These are phyloP conservation scores for Pseudomyrmex pallidus DNA, from an alignment of 1,140 invertebrate genomes.

Conservation along the genomic window DNA sequence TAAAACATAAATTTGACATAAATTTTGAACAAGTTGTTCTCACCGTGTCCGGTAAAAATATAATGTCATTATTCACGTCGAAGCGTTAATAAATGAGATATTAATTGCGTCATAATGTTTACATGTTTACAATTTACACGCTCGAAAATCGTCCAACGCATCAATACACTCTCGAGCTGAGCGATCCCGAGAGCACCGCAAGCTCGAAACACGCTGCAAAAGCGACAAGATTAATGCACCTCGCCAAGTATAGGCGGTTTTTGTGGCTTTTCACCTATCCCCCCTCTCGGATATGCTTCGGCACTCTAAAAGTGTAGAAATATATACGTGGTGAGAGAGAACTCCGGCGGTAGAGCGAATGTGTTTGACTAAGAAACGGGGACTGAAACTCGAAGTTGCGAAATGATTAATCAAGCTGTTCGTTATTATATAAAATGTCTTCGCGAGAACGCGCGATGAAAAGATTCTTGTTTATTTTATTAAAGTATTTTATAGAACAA, in stretches of 20 bases:
- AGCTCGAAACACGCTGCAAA: constrained; percentile 35
- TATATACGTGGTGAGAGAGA: background rate
- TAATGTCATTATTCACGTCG: too few species aligned
- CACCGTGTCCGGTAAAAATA: too few species aligned
- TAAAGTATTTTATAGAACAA: background rate
- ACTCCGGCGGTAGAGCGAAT: background rate
- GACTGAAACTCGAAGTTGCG: background rate
- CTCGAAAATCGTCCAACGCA: constrained; percentile 13
- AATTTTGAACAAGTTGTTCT: too few species aligned
- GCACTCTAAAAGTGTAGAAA: constrained; percentile 17
- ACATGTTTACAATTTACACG: background rate
- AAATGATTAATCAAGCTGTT: background rate
- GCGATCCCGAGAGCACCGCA: background rate
- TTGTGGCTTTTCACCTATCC: constrained; percentile 25
- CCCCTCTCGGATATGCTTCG: background rate
- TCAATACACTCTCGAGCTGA: background rate
- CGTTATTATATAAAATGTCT: too few species aligned
- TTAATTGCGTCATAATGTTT: constrained; percentile 28
- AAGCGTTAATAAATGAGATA: background rate
- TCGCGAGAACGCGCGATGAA: too few species aligned
- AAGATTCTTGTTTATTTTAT: too few species aligned
- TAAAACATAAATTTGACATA: too few species aligned
- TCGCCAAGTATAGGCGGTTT: constrained; percentile 37
- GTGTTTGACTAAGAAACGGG: constrained; percentile 23
- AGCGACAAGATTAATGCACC: constrained; percentile 51